These are phyloP conservation scores for Camptogramma bilineatum DNA, from an alignment of 2,888 invertebrate genomes.

Conservation along the genomic window DNA sequence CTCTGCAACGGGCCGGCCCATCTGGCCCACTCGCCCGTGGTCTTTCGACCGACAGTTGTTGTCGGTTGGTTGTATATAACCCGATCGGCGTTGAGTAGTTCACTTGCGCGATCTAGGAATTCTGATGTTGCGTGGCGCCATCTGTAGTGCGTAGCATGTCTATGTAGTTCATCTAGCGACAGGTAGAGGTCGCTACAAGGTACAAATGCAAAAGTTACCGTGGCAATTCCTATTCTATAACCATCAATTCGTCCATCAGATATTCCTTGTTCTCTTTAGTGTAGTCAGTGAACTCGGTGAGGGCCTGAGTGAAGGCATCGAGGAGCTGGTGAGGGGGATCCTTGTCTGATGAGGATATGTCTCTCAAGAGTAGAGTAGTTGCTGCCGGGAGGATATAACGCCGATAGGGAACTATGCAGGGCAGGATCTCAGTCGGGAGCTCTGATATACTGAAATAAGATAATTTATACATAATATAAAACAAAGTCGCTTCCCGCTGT, in stretches of 20 bases:
- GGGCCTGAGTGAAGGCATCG: constrained; percentile 9
- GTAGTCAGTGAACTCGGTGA: constrained; percentile 43
- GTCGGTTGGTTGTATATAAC: no score
- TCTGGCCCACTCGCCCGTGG: no score
- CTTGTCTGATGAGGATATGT: constrained; percentile 41
- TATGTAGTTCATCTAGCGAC: no score
- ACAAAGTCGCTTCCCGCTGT: no score
- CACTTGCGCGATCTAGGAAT: no score
- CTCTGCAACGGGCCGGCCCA: no score
- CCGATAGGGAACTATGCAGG: constrained; percentile 61
- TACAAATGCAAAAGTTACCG: background rate
- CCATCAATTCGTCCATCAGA: constrained; percentile 59
- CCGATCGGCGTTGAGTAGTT: no score
- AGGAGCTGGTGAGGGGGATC: constrained; percentile 17
- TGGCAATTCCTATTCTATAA: constrained; percentile 38
- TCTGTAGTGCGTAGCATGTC: no score
- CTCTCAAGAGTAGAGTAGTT: constrained; percentile 49
- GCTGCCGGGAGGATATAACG: constrained; percentile 70
- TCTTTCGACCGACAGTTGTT: no score
- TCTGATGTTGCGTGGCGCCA: no score
- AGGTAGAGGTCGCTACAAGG: no score
- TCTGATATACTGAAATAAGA: constrained; percentile 50
- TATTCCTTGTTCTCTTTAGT: constrained; percentile 57
- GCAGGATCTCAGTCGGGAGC: constrained; percentile 56
- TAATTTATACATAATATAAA: no score